Conservation (phyloP, 1,140 invertebrate genomes). For the Drosophila lacteicornis region DNA sequence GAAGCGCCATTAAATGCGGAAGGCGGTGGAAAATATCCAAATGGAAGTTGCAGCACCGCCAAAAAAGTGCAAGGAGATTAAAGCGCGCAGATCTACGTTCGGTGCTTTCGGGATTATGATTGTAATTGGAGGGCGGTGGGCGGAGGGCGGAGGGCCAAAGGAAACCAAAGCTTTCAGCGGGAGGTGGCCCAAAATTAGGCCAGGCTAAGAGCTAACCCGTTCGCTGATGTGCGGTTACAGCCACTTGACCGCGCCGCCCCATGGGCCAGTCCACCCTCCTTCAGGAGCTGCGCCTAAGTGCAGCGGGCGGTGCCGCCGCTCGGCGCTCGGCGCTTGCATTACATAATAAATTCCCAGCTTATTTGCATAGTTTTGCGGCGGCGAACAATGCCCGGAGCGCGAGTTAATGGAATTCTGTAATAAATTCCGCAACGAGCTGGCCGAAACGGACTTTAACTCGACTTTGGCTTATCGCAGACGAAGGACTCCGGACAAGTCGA, state of each 20-base stretch:
- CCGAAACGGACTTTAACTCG: constrained; percentile 63
- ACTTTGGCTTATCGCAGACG: constrained; percentile 52
- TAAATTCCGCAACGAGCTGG: constrained; percentile 73
- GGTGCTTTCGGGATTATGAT: constrained; percentile 30
- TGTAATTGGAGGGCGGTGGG: constrained; percentile 1
- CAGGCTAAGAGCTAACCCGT: constrained; percentile 43
- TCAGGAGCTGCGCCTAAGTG: constrained; percentile 29
- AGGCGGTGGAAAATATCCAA: constrained; percentile 25
- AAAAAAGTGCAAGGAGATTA: background rate
- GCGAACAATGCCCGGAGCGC: constrained; percentile 71
- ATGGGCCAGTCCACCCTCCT: background rate
- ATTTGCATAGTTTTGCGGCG: constrained; percentile 80
- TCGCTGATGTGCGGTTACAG: constrained; percentile 64
- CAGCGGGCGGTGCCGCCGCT: constrained; percentile 30
- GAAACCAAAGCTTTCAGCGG: constrained; percentile 54
- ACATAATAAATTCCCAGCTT: constrained; percentile 80
- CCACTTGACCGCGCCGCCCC: constrained; percentile 34
- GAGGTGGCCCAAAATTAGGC: constrained; percentile 63
- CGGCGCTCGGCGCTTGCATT: constrained; percentile 63
- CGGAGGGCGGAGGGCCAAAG: background rate
- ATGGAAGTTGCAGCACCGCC: constrained; percentile 14
- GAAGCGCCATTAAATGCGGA: constrained; percentile 19
- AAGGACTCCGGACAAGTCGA: constrained; percentile 12
- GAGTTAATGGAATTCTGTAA: constrained; percentile 81
- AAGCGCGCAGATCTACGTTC: constrained; percentile 18